Conservation (phyloP, 2,113 vertebrate genomes). For the Paramormyrops kingsleyae region DNA sequence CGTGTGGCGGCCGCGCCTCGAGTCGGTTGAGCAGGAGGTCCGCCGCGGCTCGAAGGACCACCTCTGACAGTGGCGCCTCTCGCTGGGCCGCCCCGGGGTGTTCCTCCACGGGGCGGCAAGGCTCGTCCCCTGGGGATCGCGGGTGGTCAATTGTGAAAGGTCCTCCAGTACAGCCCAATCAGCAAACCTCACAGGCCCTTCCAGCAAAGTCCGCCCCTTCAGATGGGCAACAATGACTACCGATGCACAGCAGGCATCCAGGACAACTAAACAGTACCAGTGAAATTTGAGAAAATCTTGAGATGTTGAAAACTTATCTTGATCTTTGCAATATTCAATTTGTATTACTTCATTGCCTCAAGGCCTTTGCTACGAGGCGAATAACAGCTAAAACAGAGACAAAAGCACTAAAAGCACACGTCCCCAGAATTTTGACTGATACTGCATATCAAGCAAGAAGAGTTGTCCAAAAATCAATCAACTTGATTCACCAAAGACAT, state of each 20-base stretch:
- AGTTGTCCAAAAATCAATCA: neutral
- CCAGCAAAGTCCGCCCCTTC: neutral
- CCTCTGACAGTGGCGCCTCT: slow-evolving; percentile 78
- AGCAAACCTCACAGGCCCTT: neutral
- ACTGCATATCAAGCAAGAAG: neutral
- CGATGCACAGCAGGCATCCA: neutral
- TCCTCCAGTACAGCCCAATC: too few relatives aligned
- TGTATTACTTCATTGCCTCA: neutral
- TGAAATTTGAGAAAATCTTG: neutral
- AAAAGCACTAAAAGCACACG: neutral
- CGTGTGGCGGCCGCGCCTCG: slow-evolving; percentile 69
- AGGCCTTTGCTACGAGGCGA: neutral
- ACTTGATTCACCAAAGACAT: neutral
- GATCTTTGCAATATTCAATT: neutral
- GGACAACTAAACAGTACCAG: neutral
- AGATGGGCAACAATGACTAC: neutral
- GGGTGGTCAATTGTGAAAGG: neutral
- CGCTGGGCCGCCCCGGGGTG: slow-evolving; percentile 74
- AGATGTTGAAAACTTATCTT: neutral
- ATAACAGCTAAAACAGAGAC: neutral
- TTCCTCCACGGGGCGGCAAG: slow-evolving; percentile 78
- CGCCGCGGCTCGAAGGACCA: slow-evolving; percentile 70
- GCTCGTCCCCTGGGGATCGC: slow-evolving; percentile 70
- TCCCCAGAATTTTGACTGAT: neutral
- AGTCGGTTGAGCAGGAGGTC: slow-evolving; percentile 67